Evolutionary conservation across 2,888 invertebrate genomes (phyloP).

Genomic region (Acanthopleura granulata): DNA sequence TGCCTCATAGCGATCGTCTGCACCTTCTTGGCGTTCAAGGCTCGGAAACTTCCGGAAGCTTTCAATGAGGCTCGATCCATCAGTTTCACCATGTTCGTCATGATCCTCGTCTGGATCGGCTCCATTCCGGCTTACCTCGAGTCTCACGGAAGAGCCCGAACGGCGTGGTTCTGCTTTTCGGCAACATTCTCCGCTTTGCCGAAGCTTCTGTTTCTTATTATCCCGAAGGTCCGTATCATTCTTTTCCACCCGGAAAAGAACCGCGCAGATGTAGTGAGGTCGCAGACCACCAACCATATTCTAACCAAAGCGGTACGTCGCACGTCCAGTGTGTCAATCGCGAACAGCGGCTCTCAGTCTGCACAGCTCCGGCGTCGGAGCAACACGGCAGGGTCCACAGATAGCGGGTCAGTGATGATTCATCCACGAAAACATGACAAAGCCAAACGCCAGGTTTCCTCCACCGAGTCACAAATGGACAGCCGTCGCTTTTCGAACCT

Average conservation of each 20-base stretch:
- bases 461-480: conserved; percentile 1
- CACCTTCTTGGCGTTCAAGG: conserved; percentile 22
- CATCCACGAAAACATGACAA: background rate
- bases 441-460: background rate
- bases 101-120: conserved; percentile 20
- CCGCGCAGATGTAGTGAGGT: conserved; percentile 7
- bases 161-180: conserved; percentile 13
- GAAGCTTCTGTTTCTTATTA: conserved; percentile 15
- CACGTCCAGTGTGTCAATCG: background rate
- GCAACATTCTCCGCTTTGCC: conserved; percentile 12
- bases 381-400: background rate
- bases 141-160: conserved; percentile 18
- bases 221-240: conserved; percentile 22
- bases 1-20: conserved; percentile 16
- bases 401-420: background rate
- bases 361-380: background rate
- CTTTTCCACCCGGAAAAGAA: conserved; percentile 23
- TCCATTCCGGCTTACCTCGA: conserved; percentile 17
- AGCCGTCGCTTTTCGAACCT: background rate
- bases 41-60: conserved; percentile 22
- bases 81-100: conserved; percentile 20
- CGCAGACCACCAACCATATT: conserved; percentile 18
- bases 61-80: conserved; percentile 21
- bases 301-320: background rate
- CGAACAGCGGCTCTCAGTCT: background rate